phyloP scores from a whole-genome alignment of 2,888 invertebrate species.

The Corythucha ciliata region DNA sequence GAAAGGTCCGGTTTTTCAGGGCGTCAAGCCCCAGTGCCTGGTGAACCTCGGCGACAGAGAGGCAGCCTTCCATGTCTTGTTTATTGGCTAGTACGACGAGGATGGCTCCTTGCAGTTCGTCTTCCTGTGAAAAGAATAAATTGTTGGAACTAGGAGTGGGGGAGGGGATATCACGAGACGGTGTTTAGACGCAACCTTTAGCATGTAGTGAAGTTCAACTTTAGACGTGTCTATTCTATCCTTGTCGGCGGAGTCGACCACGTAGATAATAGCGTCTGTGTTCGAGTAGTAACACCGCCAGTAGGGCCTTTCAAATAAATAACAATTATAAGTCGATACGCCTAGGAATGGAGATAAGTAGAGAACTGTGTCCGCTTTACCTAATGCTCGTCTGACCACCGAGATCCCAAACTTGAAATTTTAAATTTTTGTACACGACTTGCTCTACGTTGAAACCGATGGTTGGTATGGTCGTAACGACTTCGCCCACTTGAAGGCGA shows the following conservation, averaged over 20 bases:
- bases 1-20: conserved; percentile 93
- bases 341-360: not conserved
- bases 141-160: not conserved
- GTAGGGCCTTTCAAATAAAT: conserved; percentile 68
- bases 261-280: conserved; percentile 99
- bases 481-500: conserved; percentile 92
- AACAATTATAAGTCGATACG: not conserved
- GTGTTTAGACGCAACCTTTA: too few relatives aligned
- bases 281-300: conserved; percentile 99
- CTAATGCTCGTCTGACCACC: conserved; percentile 98
- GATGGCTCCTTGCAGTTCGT: conserved; percentile 91
- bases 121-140: conserved; percentile 57
- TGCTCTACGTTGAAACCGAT: conserved; percentile 99
- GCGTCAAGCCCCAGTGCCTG: conserved; percentile 90
- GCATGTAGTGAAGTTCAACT: conserved; percentile 94
- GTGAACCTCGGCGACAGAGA: conserved; percentile 94
- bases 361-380: conserved; percentile 45
- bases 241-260: conserved; percentile 96
- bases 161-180: conserved; percentile 41
- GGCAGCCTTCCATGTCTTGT: conserved; percentile 97
- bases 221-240: conserved; percentile 98
- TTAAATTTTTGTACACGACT: conserved; percentile 97
- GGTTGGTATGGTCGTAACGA: conserved; percentile 92
- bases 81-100: conserved; percentile 97
- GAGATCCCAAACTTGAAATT: conserved; percentile 98